Conservation (phyloP, 2,113 vertebrate genomes). For the Phodopus roborovskii region DNA sequence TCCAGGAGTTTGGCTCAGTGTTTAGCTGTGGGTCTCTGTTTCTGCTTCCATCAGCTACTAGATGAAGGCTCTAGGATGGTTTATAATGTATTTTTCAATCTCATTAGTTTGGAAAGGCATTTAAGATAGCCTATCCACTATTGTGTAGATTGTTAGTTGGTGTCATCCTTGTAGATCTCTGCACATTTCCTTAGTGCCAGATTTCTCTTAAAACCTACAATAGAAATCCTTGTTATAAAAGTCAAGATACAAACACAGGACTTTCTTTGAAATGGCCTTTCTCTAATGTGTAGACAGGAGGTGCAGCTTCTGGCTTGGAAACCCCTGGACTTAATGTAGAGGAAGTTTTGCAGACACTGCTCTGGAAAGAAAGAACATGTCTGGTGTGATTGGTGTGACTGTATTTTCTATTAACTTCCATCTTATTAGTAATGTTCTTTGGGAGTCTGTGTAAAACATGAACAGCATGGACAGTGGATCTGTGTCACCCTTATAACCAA, state of each 20-base stretch:
- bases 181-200: too few relatives aligned
- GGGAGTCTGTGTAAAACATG: constrained; percentile 86
- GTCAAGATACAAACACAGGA: constrained; percentile 79
- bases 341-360: constrained; percentile 80
- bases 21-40: too few relatives aligned
- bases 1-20: too few relatives aligned
- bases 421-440: constrained; percentile 85
- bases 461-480: constrained; percentile 83
- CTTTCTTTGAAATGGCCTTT: constrained; percentile 75
- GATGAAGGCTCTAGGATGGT: too few relatives aligned
- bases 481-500: constrained; percentile 86
- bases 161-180: too few relatives aligned
- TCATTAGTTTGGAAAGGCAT: too few relatives aligned
- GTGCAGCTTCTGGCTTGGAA: constrained; percentile 81
- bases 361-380: constrained; percentile 74
- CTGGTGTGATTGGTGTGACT: constrained; percentile 78
- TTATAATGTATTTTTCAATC: too few relatives aligned
- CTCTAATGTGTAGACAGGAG: constrained; percentile 76
- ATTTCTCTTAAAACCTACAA: too few relatives aligned
- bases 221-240: constrained; percentile 79
- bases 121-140: too few relatives aligned
- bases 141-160: too few relatives aligned
- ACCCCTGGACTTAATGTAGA: constrained; percentile 83
- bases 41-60: too few relatives aligned
- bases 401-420: constrained; percentile 74